Evolutionary conservation across 1,140 invertebrate genomes (phyloP), one percentile per base, ranked within the genome.

Genomic region (Propsilocerus akamusi): DNA sequence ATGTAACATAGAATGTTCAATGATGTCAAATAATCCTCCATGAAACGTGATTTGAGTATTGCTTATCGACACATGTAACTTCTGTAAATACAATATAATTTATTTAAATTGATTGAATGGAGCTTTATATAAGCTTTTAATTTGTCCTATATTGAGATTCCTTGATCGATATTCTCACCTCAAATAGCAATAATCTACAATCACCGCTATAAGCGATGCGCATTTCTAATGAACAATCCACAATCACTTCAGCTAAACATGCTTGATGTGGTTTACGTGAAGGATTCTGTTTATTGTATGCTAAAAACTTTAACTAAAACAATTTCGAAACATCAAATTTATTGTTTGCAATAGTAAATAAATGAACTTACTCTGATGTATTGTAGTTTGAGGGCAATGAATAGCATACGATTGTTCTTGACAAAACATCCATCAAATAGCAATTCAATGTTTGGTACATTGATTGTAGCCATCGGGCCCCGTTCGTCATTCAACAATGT

Each of bases 211-310:
- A n/a, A n/a, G n/a, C n/a, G n/a, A n/a, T n/a, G n/a, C n/a, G n/a
- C n/a, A n/a, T n/a, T 20, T 41, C 14, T 20, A 41, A 10, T n/a
- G 12, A 17, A 7, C 17, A 4, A 5, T 41, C 34, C 8, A 41
- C 8, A 17, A 41, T 20, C 3, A 41, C 22, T 17, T 41, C 34
- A 41, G 34, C 34, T 10, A 41, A 41, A 17, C 34, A 41, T 20
- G 34, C 14, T 17, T 5, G 12, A 3, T 17, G n/a, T 2, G 17
- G 34, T 41, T 20, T 41, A 41, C 34, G 34, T 4, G 17, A 20
- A 41, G 34, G 34, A 41, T 41, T 41, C 14, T 41, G 34, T 41
- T 41, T 41, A 41, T 41, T 41, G 17, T 41, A 41, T 10, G 34
- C 12, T 20, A 41, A 20, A 41, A 20, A 41, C 14, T 41, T 17